These are phyloP conservation scores for Crocuta crocuta DNA, from an alignment of 2,113 vertebrate species.

Conservation along the genomic window DNA sequence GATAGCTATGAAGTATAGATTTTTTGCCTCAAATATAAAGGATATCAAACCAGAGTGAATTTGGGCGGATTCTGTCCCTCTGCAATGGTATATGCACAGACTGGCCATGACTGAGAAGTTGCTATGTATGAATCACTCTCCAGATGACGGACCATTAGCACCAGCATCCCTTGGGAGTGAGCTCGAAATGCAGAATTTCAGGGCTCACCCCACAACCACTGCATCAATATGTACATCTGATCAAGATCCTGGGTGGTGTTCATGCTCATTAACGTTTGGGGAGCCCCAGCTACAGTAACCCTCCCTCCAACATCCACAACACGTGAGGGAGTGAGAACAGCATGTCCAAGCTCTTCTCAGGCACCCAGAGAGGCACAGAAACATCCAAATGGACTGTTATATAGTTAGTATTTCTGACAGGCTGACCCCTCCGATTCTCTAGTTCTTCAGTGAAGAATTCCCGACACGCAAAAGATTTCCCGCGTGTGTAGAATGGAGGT, in stretches of 20 bases:
- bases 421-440: not conserved
- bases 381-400: not conserved
- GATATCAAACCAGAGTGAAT: not conserved
- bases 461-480: not conserved
- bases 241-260: not conserved
- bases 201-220: not conserved
- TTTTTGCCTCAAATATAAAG: not conserved
- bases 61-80: not conserved
- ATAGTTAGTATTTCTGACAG: not conserved
- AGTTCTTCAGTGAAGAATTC: not conserved
- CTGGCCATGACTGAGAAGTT: not conserved
- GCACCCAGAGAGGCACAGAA: not conserved
- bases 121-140: not conserved
- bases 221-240: not conserved
- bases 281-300: not conserved
- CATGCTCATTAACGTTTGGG: not conserved
- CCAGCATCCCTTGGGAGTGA: too few relatives aligned
- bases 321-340: fast-evolving
- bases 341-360: not conserved
- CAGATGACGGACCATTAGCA: too few relatives aligned
- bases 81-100: not conserved
- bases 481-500: not conserved
- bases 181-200: not conserved
- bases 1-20: not conserved
- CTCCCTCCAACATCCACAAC: too few relatives aligned